These are phyloP conservation scores for Anoncus sp. DNA, from an alignment of 2,888 invertebrate species.

Conservation along the genomic window DNA sequence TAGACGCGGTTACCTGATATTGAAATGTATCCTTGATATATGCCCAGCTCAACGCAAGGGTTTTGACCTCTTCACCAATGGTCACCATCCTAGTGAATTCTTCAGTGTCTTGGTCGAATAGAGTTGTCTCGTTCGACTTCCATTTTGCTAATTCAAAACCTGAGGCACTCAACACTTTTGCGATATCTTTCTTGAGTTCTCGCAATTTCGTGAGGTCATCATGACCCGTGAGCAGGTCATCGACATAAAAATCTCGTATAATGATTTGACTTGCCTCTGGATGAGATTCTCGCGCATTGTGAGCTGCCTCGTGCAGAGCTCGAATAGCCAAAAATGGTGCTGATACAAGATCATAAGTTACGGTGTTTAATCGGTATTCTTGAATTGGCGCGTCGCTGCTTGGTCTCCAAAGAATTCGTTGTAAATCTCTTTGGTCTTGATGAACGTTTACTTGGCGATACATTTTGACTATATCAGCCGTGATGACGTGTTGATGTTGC, in stretches of 20 bases:
- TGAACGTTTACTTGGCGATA: slow-evolving; percentile 54
- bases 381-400: background rate
- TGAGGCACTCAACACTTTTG: slow-evolving; percentile 17
- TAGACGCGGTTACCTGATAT: background rate
- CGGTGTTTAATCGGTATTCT: slow-evolving; percentile 31
- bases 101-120: background rate
- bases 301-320: slow-evolving; percentile 36
- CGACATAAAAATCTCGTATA: slow-evolving; percentile 57
- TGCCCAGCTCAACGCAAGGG: slow-evolving; percentile 18
- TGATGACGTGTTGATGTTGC: slow-evolving; percentile 31
- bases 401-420: slow-evolving; percentile 70
- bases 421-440: slow-evolving; percentile 58
- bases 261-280: slow-evolving; percentile 31
- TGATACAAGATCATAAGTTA: slow-evolving; percentile 31
- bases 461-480: slow-evolving; percentile 29
- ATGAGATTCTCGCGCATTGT: slow-evolving; percentile 1
- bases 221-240: slow-evolving; percentile 54
- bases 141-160: slow-evolving; percentile 54
- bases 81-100: background rate
- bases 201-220: slow-evolving; percentile 13
- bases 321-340: slow-evolving; percentile 61
- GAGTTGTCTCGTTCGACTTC: slow-evolving; percentile 48
- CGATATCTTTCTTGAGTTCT: slow-evolving; percentile 36
- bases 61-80: slow-evolving; percentile 18
- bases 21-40: slow-evolving; percentile 5